Percentiles rank a stretch among this genome's conserved stretches.
Conservation (phyloP, 92 coral and sea anemone genomes). For the Epizoanthus illoricatus region DNA sequence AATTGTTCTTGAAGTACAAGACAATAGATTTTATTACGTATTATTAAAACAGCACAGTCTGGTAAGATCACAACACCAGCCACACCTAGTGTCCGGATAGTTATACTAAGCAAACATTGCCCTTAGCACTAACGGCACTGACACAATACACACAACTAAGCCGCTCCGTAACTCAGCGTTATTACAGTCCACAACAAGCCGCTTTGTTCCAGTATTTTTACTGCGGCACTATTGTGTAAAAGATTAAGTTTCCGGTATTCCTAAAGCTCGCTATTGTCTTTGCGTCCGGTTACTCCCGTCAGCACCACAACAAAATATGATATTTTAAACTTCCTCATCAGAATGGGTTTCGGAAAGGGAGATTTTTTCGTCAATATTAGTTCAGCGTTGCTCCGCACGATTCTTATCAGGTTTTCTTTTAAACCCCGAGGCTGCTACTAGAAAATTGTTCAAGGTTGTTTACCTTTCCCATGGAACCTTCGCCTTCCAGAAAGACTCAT, state of each 20-base stretch:
- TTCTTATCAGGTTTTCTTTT: background rate
- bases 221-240: background rate
- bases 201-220: conserved; percentile 10
- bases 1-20: no score
- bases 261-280: background rate
- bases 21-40: no score
- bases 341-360: background rate
- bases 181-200: background rate
- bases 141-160: conserved; percentile 14
- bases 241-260: background rate
- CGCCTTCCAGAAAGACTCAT: background rate
- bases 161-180: conserved; percentile 29
- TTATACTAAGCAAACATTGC: no score
- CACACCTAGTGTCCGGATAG: background rate
- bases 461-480: background rate
- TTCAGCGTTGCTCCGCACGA: conserved; percentile 3
- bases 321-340: conserved; percentile 15
- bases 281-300: conserved; percentile 4
- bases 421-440: background rate
- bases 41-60: no score
- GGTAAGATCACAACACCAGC: background rate
- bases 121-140: background rate
- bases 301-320: conserved; percentile 1
- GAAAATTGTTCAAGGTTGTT: background rate
- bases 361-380: conserved; percentile 1